Conservation (phyloP, 2,113 vertebrate genomes). For the Suricata suricatta region DNA sequence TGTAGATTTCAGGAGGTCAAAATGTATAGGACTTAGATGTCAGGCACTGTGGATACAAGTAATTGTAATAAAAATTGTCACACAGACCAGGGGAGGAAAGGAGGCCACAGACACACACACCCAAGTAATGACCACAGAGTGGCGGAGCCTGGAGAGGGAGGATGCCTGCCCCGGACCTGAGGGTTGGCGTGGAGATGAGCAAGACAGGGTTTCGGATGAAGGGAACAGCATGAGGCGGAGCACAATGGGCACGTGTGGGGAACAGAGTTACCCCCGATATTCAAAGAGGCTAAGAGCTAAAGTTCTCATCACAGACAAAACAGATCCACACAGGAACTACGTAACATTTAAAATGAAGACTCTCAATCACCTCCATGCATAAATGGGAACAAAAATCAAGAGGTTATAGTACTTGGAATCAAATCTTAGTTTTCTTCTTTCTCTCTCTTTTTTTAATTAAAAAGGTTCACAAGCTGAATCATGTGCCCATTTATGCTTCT, state of each 20-base stretch:
- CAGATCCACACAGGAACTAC: fast-evolving
- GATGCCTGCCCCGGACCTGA: background rate
- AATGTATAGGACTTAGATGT: no score
- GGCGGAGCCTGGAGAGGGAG: background rate
- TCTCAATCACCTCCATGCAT: background rate
- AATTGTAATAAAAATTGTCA: background rate
- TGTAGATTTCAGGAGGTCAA: background rate
- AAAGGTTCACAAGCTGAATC: background rate
- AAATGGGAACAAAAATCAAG: background rate
- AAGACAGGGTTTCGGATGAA: background rate
- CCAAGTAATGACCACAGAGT: background rate
- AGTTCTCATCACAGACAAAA: background rate
- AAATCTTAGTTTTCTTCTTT: background rate
- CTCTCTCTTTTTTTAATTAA: background rate
- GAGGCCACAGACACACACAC: background rate
- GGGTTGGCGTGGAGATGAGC: background rate
- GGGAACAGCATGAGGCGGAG: background rate
- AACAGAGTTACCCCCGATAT: background rate
- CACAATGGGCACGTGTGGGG: fast-evolving
- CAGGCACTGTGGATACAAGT: background rate
- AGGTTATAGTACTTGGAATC: background rate
- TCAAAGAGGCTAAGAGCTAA: background rate
- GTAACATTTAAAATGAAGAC: background rate
- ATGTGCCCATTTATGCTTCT: background rate
- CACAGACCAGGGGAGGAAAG: background rate